Base-by-base conservation (phyloP, 2,888 invertebrate genomes). In the Ophion ellenae region DNA sequence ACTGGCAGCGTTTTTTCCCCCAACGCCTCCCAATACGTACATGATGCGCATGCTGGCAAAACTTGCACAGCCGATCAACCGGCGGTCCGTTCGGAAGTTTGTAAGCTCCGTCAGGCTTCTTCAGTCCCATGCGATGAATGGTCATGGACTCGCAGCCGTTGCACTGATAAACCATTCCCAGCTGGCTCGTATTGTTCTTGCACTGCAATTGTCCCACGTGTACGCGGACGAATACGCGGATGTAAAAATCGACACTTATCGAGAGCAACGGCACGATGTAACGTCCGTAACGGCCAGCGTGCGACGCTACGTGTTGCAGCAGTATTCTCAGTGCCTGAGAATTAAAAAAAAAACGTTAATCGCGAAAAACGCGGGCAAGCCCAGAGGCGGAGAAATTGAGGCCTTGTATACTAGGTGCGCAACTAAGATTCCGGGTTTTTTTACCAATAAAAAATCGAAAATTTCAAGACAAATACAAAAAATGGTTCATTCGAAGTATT, bases 231-330 rank as follows among this genome's bases (percentile, higher is more conserved):
- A 99, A 99, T 10, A 99, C 97, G 84, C 99, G 95, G 61, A 99
- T 96, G 93, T 99, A 99, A 95, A 99, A 99, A 94, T 99, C 99
- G 0, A 97, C 98, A 32, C 99, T 99, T 87, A 99, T 94, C 40
- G 98, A 98, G 2, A 99, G 93, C 66, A 99, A 92, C 0, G 99
- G 99, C 64, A 96, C 96, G 89, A 99, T 99, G 94, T 98, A 99
- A 86, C 98, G 96, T 4, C 98, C 97, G 94, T 99, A 98, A 47
- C 98, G 96, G 92, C 98, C 98, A 0, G 99, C 99, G 91, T 98
- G 98, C 0, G 97, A 96, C 91, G 99, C 98, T 87, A 99, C 97
- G 89, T 97, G 96, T 91, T 98, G 97, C 32, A 99, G 94, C 61
- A 99, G 95, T 91, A 99, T 99, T 87, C 99, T 95, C n/a, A 99